Evolutionary conservation across 2,113 vertebrate species (phyloP).

Genomic region (Ranitomeya imitator): DNA sequence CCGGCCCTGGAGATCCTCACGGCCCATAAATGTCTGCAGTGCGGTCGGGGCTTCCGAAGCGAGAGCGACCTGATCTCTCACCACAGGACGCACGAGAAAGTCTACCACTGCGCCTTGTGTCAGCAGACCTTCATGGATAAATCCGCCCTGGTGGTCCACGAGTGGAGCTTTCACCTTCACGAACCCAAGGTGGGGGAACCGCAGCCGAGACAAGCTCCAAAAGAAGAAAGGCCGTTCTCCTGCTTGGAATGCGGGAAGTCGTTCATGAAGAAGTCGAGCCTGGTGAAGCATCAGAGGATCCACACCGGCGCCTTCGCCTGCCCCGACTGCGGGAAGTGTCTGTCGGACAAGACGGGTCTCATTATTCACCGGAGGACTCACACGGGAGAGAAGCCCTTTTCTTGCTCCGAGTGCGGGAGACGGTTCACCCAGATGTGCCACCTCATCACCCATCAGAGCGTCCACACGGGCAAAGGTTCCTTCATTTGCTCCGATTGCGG

Average conservation of each 20-base stretch:
- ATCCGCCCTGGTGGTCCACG: conserved; percentile 62
- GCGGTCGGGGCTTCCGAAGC: background rate
- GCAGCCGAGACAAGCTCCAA: background rate
- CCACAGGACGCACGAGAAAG: conserved; percentile 11
- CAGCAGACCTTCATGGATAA: conserved; percentile 63
- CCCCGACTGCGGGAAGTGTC: conserved; percentile 69
- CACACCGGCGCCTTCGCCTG: conserved; percentile 68
- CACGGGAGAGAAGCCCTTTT: conserved; percentile 64
- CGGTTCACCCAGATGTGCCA: conserved; percentile 67
- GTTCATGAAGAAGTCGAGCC: conserved; percentile 40
- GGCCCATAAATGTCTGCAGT: background rate
- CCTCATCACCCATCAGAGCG: conserved; percentile 67
- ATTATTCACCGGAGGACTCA: conserved; percentile 67
- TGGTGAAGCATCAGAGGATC: conserved; percentile 62
- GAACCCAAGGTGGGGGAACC: background rate
- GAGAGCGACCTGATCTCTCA: conserved; percentile 5
- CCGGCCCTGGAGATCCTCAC: background rate
- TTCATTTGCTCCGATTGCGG: conserved; percentile 52
- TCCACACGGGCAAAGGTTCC: conserved; percentile 61
- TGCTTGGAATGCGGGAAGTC: conserved; percentile 52
- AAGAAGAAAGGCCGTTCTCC: conserved; percentile 43
- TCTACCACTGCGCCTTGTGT: conserved; percentile 51
- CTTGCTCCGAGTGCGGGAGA: conserved; percentile 66
- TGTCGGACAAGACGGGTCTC: conserved; percentile 66
- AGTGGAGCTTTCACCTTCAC: conserved; percentile 59